Evolutionary conservation across 2,113 vertebrate genomes (phyloP), one percentile per base, ranked within the genome.

Genomic region (Aptenodytes patagonicus): DNA sequence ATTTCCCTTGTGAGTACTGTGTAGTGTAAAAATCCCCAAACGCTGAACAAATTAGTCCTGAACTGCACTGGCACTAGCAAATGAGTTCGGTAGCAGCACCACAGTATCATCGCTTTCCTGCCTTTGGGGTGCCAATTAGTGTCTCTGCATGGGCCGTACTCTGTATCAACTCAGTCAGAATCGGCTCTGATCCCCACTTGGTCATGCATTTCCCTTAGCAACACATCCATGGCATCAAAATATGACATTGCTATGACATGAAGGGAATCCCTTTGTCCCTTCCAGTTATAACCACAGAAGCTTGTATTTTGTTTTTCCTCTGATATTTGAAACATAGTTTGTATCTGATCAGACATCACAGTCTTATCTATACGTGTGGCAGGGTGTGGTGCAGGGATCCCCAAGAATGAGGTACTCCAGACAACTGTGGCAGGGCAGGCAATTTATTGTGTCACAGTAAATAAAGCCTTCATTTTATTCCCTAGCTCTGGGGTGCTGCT

Each of bases 201-300:
- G 46, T 11, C n/a, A 58, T 6, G 32, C 15, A 68, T 22, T 58
- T 70, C 29, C 40, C 65, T 55, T 17, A 71, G 19, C 58, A 80
- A 60, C 17, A 32, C 11, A 17, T 18, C 24, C 32, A 1, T 11
- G 13, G 34, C 28, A 62, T 58, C 68, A 91, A 84, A 89, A 71
- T 28, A 86, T 1, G 32, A 28, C 34, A 76, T 24, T 0, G 0
- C 6, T 82, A 19, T 64, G n/a, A 51, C 34, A 51, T 17, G 17
- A 84, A 71, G 18, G 11, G 61, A 89, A 58, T 51, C n/a, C 5
- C 22, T 75, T n/a, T 69, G 36, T 17, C 28, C 28, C 13, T 90
- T 76, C 10, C 25, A 58, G 4, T 19, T 62, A 24, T 2, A 72
- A 83, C 3, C 13, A 54, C 17, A 69, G 54, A 65, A 76, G 7